Evolutionary conservation across 1,140 invertebrate species (phyloP), one percentile per base, ranked within the genome.

Genomic region (Kradibia gibbosae): DNA sequence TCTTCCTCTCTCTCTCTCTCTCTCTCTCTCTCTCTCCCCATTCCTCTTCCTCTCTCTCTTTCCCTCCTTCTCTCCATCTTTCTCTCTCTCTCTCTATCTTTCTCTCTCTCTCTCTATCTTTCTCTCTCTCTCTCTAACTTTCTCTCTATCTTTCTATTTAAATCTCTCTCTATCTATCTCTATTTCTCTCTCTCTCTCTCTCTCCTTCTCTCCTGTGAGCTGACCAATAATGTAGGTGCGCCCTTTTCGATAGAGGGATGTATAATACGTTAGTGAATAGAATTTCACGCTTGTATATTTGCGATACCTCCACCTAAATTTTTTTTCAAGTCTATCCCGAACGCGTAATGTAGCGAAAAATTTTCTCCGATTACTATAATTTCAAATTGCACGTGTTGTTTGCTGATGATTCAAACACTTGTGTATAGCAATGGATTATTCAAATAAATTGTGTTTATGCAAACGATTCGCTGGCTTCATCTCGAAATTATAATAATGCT

Each of bases 211-310:
- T 17, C 5, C 10, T 72, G 3, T 36, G 55, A 53, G 78, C 42
- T 74, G 71, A 74, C 78, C 78, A 50, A 80, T 74, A 8, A 48
- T 22, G 39, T n/a, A 1, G 50, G 1, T 36, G 36, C 75, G 60
- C 2, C 42, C 57, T n/a, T 10, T 0, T 36, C 39, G 17, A 7
- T 13, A n/a, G 25, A 73, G 42, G 45, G 73, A 60, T 22, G 34
- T 22, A 42, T 42, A 60, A 20, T 65, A 39, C 65, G n/a, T 50
- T 13, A 28, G 5, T 78, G 20, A 78, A 78, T 78, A 67, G 75
- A 78, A 78, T 78, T 67, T 57, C 45, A 11, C n/a, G 42, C 20
- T 15, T 36, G 76, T 28, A 3, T 53, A 70, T n/a, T n/a, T 42
- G 39, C 17, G 39, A 20, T 22, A 53, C 50, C 50, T 42, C 25